These are phyloP conservation scores for Erethizon dorsatum DNA, from an alignment of 2,797 vertebrate genomes.

Conservation along the genomic window DNA sequence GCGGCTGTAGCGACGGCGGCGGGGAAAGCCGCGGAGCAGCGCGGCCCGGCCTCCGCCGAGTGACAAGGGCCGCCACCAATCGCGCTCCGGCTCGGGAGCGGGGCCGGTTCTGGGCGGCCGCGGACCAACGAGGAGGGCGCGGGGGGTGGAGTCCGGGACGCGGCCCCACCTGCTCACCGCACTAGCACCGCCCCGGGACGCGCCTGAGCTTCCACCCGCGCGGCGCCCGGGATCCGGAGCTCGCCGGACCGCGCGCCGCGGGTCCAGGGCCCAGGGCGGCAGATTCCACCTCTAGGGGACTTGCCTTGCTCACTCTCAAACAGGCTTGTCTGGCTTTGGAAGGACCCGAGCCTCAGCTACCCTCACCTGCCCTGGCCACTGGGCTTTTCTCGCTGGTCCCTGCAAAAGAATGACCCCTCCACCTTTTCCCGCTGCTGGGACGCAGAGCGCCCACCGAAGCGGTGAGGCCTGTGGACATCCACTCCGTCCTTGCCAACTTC, in stretches of 20 bases:
- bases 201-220: neutral
- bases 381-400: neutral
- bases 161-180: conserved; percentile 79
- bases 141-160: conserved; percentile 81
- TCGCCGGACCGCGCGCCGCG: neutral
- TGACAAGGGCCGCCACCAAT: conserved; percentile 88
- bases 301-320: neutral
- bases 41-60: conserved; percentile 80
- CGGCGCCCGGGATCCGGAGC: neutral
- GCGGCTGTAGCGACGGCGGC: conserved; percentile 31
- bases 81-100: conserved; percentile 64
- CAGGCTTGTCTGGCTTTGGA: neutral
- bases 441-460: neutral
- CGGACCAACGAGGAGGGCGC: conserved; percentile 77
- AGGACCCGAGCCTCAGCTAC: neutral
- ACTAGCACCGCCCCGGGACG: neutral
- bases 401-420: neutral
- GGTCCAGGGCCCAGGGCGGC: neutral
- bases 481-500: conserved; percentile 32
- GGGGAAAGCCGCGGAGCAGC: conserved; percentile 53
- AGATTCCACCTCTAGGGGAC: neutral
- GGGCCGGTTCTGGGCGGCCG: conserved; percentile 75
- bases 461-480: neutral
- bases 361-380: neutral
- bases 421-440: neutral